Conservation (phyloP, 2,888 invertebrate genomes). For the Aleiodes testaceus region DNA sequence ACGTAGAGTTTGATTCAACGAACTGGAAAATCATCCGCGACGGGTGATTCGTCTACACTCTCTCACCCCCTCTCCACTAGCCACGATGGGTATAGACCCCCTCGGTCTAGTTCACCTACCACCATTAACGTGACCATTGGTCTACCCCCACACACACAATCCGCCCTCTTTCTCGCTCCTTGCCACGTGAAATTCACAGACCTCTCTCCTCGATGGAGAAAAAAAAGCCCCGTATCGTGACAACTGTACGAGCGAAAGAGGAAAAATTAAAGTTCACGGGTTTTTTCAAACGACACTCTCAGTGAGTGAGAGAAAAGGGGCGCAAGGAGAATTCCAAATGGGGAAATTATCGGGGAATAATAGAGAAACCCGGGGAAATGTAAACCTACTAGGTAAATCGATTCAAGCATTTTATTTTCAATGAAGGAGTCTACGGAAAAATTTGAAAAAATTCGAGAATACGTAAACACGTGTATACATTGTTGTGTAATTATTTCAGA, state of each 20-base stretch:
- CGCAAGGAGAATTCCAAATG: background rate
- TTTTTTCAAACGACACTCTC: slow-evolving; percentile 33
- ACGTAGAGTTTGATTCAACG: slow-evolving; percentile 55
- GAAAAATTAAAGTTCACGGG: slow-evolving; percentile 46
- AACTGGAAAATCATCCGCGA: slow-evolving; percentile 65
- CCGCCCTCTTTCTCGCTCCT: background rate
- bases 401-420: background rate
- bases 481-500: no score
- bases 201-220: background rate
- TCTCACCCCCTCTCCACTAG: slow-evolving; percentile 42
- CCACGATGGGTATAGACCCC: slow-evolving; percentile 33
- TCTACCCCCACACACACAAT: slow-evolving; percentile 22
- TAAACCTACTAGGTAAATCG: background rate
- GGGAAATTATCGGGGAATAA: background rate
- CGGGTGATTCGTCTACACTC: slow-evolving; percentile 58
- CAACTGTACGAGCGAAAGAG: slow-evolving; percentile 49
- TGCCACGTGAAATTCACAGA: slow-evolving; percentile 15
- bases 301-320: slow-evolving; percentile 34
- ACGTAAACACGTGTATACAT: no score
- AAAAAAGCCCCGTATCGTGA: slow-evolving; percentile 47
- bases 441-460: no score
- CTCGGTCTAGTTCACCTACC: slow-evolving; percentile 49
- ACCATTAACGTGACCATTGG: slow-evolving; percentile 52
- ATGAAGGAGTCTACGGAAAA: no score
- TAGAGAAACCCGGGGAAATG: background rate